Evolutionary conservation across 2,888 invertebrate species (phyloP).

Genomic region (Cylindroiulus punctatus): DNA sequence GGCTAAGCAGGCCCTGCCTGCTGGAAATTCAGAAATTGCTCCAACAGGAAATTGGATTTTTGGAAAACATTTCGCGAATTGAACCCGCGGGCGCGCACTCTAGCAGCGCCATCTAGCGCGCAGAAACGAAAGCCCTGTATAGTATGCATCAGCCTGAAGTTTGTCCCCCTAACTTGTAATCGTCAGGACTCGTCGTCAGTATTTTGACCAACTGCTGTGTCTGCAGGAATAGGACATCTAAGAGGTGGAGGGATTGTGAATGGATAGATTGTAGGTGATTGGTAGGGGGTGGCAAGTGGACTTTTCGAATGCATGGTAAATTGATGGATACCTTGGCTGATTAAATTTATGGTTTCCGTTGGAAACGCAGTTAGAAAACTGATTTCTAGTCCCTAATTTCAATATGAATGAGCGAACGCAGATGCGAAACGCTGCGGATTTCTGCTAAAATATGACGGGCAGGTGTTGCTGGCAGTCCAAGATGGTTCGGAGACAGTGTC

Average conservation of each 20-base stretch:
- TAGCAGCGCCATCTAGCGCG: neutral
- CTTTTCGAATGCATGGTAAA: neutral
- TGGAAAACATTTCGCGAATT: neutral
- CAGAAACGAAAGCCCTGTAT: neutral
- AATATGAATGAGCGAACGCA: neutral
- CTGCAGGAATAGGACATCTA: too few relatives aligned
- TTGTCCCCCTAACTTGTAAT: too few relatives aligned
- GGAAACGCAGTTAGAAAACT: neutral
- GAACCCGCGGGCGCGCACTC: neutral
- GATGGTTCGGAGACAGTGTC: neutral
- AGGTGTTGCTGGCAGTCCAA: neutral
- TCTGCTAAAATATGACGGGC: neutral
- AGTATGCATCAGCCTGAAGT: neutral
- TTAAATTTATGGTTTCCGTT: constrained; percentile 7
- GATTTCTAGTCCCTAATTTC: neutral
- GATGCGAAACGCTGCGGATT: neutral
- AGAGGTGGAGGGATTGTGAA: too few relatives aligned
- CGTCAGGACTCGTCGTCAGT: too few relatives aligned
- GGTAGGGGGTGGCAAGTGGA: too few relatives aligned
- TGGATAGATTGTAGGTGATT: too few relatives aligned
- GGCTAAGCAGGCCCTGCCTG: neutral
- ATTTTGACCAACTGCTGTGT: too few relatives aligned
- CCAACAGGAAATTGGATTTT: constrained; percentile 9
- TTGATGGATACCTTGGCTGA: neutral
- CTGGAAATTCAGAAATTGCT: constrained; percentile 6